These are phyloP conservation scores for Coptotermes formosanus DNA, from an alignment of 1,140 invertebrate species.

Conservation along the genomic window DNA sequence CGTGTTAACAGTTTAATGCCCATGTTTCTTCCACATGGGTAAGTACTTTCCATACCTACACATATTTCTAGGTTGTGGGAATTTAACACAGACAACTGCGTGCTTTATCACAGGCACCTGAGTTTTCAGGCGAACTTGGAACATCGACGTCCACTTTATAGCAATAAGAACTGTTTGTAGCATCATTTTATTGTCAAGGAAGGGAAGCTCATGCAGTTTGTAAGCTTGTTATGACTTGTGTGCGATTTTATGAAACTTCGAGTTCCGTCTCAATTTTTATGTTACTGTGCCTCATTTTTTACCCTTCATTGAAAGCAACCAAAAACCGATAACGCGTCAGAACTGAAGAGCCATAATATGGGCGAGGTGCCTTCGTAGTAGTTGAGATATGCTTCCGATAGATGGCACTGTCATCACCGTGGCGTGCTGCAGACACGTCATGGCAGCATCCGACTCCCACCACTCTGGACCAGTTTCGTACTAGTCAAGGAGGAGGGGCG, in stretches of 20 bases:
- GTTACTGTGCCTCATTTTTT: not conserved
- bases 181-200: not conserved
- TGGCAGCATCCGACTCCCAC: conserved; percentile 5
- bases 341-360: not conserved
- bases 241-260: not conserved
- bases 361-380: conserved; percentile 21
- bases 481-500: not conserved
- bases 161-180: not conserved
- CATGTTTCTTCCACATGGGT: not conserved
- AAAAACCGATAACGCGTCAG: not conserved
- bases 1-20: not conserved
- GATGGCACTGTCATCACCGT: conserved; percentile 35
- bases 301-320: not conserved
- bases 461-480: not conserved
- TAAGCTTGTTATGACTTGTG: not conserved
- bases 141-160: not conserved
- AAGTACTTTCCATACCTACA: not conserved
- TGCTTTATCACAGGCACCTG: not conserved
- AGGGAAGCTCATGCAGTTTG: not conserved
- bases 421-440: not conserved
- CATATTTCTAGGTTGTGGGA: not conserved
- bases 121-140: not conserved
- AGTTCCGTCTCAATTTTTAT: not conserved
- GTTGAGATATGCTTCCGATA: conserved; percentile 30
- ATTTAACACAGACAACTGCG: not conserved